Evolutionary conservation across 1,140 invertebrate species (phyloP), one percentile per base, ranked within the genome.

Genomic region (Bathynomus jamesi): DNA sequence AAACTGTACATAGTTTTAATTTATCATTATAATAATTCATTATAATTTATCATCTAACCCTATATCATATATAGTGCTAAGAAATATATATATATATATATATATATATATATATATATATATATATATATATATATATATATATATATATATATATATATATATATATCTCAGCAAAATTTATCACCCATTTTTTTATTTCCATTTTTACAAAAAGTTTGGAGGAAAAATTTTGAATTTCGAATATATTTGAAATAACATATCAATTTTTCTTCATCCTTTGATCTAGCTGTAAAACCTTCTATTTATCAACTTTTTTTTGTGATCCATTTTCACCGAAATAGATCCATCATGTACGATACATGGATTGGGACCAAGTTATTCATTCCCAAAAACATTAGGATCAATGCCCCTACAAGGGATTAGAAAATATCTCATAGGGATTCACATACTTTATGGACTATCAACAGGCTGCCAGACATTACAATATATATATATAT

Each of bases 51-150:
- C 40, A 53, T 53, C 21, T 53, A 3, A 53, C 40, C 21, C 13
- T 17, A 21, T 53, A 21, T 53, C 21, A 53, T 53, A 53, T 53
- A 53, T 53, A 53, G 2, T 3, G 2, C 2, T 2, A 2, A 3
- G 2, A 53, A 17, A 53, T 53, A 53, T 53, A 53, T 53, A 53
- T 53, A 53, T 53, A 53, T 53, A 53, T 53, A 53, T 53, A 53
- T 53, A 53, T 53, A 53, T 53, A 53, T 53, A 53, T 53, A 53
- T 53, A 53, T 53, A 53, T 5, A 53, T 53, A 53, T 53, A 53
- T 53, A 53, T 53, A 53, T 53, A 53, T 53, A 53, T 53, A 53
- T 53, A 53, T 53, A 53, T 53, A 53, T 53, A 53, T 53, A 53
- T 53, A 53, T 53, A 53, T 53, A 53, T 53, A 53, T 53, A 53